These are phyloP conservation scores for Luperina testacea DNA, from an alignment of 2,888 invertebrate genomes.

Conservation along the genomic window DNA sequence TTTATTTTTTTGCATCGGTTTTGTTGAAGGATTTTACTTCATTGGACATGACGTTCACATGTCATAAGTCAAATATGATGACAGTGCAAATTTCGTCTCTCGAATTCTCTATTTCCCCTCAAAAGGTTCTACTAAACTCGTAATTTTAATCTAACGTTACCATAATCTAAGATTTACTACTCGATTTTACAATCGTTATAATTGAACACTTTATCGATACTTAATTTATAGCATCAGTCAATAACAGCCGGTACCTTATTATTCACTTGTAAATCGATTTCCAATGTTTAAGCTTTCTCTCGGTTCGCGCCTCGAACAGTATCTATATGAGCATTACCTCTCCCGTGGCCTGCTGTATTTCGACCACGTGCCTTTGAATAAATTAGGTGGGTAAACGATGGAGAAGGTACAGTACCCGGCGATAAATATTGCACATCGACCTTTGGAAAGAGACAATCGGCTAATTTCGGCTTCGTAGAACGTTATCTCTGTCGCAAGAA, in stretches of 20 bases:
- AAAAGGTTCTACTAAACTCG: neutral
- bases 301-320: constrained; percentile 65
- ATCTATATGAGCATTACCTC: constrained; percentile 72
- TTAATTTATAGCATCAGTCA: constrained; percentile 58
- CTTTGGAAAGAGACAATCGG: too few species aligned
- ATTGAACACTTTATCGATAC: constrained; percentile 53
- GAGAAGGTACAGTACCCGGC: too few species aligned
- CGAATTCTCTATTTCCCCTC: neutral
- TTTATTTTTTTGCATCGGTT: constrained; percentile 31
- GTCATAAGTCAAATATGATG: neutral
- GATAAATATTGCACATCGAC: too few species aligned
- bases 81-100: neutral
- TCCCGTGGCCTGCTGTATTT: constrained; percentile 71
- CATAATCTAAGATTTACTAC: constrained; percentile 18
- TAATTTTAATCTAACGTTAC: constrained; percentile 10
- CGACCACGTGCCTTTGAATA: constrained; percentile 74
- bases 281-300: constrained; percentile 71
- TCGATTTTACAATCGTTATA: constrained; percentile 63
- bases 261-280: constrained; percentile 64
- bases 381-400: constrained; percentile 62
- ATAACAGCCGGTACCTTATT: constrained; percentile 56
- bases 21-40: constrained; percentile 10
- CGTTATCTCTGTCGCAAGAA: too few species aligned
- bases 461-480: too few species aligned
- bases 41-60: neutral